Evolutionary conservation across 2,888 invertebrate genomes (phyloP).

Genomic region (Drosophila mercatorum): DNA sequence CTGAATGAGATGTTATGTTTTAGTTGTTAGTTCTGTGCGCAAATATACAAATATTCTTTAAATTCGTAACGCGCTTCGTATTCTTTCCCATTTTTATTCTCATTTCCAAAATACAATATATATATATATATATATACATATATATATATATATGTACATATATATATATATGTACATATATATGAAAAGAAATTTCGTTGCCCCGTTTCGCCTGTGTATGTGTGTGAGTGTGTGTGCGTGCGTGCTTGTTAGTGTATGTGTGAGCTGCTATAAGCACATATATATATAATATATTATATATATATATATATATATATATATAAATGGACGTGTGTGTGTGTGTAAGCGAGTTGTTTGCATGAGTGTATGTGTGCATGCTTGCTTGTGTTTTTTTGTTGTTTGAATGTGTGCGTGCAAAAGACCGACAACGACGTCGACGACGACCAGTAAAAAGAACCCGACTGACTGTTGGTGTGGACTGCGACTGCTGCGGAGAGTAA

Average conservation of each 20-base stretch:
- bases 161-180: constrained; percentile 20
- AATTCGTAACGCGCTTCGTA: constrained; percentile 41
- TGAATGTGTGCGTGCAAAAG: constrained; percentile 57
- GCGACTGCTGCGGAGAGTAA: constrained; percentile 61
- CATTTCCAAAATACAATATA: constrained; percentile 38
- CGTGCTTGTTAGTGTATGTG: constrained; percentile 28
- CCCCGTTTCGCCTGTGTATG: constrained; percentile 44
- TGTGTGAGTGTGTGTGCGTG: constrained; percentile 19
- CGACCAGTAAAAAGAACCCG: constrained; percentile 72
- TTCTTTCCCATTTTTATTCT: constrained; percentile 19
- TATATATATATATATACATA: constrained; percentile 21
- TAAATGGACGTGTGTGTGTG: neutral
- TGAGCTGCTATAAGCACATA: constrained; percentile 32
- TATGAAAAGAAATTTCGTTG: constrained; percentile 61
- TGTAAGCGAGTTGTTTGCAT: constrained; percentile 21
- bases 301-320: constrained; percentile 4
- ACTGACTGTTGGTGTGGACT: constrained; percentile 61
- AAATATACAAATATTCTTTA: constrained; percentile 26
- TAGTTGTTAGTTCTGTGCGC: constrained; percentile 54
- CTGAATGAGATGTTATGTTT: constrained; percentile 55
- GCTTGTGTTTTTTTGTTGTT: constrained; percentile 10
- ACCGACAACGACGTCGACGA: constrained; percentile 56
- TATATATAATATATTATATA: neutral
- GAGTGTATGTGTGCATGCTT: constrained; percentile 23
- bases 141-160: constrained; percentile 15